Conservation (phyloP, 2,797 vertebrate genomes). For the Sebastes cheni region DNA sequence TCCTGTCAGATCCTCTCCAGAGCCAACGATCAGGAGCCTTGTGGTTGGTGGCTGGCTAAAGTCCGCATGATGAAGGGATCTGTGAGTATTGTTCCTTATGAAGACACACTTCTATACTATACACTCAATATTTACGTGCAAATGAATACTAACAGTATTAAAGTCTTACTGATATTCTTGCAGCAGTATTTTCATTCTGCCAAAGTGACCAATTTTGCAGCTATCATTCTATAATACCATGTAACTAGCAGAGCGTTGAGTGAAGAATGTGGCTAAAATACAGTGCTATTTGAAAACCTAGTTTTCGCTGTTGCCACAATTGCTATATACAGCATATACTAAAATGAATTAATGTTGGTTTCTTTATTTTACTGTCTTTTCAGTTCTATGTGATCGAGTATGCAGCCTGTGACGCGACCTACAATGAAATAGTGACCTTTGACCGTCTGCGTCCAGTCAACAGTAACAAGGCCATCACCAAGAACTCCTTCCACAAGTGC, state of each 20-base stretch:
- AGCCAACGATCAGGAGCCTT: conserved; percentile 99
- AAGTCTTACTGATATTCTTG: background rate
- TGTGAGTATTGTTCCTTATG: conserved; percentile 77
- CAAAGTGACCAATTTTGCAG: background rate
- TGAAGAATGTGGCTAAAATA: background rate
- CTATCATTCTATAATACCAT: background rate
- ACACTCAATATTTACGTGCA: background rate
- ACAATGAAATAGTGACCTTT: conserved; percentile 98
- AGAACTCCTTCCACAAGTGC: conserved; percentile 95
- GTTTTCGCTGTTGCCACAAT: background rate
- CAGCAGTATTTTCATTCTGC: background rate
- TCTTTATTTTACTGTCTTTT: conserved; percentile 1
- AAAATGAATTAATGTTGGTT: background rate
- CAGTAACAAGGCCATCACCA: conserved; percentile 92
- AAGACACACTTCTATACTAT: background rate
- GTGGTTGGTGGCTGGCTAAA: conserved; percentile 99
- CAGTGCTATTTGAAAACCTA: background rate
- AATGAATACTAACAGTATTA: background rate
- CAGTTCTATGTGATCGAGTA: conserved; percentile 99
- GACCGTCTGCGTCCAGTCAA: conserved; percentile 96
- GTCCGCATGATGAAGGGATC: conserved; percentile 99
- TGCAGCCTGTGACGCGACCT: conserved; percentile 96
- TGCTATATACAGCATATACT: background rate
- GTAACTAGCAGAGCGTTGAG: background rate
- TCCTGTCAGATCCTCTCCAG: conserved; percentile 90